Evolutionary conservation across 53 echinoderm and acorn worm species (phyloP).

Genomic region (Echinarachnius parma): DNA sequence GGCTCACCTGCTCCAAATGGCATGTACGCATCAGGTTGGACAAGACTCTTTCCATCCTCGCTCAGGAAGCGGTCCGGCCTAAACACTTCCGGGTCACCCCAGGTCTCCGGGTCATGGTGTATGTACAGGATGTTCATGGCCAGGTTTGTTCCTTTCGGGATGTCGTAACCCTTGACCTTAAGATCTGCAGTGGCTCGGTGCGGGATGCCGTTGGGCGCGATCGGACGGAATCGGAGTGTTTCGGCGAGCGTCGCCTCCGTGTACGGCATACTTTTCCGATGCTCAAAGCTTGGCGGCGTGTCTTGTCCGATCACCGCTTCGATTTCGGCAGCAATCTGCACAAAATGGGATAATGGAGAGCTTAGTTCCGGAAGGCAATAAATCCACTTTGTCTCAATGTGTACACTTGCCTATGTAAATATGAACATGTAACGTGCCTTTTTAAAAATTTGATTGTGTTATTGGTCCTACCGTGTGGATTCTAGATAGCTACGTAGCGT

Average conservation of each 20-base stretch:
- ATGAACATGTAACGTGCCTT: too few relatives aligned
- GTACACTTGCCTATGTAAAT: too few relatives aligned
- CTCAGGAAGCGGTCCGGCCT: slow-evolving; percentile 51
- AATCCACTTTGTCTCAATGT: too few relatives aligned
- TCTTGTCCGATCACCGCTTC: background rate
- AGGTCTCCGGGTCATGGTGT: slow-evolving; percentile 44
- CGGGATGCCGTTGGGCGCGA: slow-evolving; percentile 44
- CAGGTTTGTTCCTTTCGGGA: slow-evolving; percentile 22
- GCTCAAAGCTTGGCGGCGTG: background rate
- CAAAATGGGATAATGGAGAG: background rate
- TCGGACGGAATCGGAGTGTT: slow-evolving; percentile 22
- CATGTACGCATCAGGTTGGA: slow-evolving; percentile 27
- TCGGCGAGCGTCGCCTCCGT: slow-evolving; percentile 44
- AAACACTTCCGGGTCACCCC: slow-evolving; percentile 48
- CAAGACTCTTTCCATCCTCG: slow-evolving; percentile 11
- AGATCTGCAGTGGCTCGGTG: slow-evolving; percentile 10
- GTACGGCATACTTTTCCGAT: slow-evolving; percentile 9
- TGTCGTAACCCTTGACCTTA: slow-evolving; percentile 31
- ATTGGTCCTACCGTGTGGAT: too few relatives aligned
- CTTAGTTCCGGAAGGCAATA: background rate
- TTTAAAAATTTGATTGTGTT: too few relatives aligned
- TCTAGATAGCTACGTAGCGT: too few relatives aligned
- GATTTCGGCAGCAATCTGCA: slow-evolving; percentile 14
- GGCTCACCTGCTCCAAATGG: slow-evolving; percentile 38
- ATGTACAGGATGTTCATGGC: slow-evolving; percentile 38